A percentile compares a stretch with the other conserved stretches of the same genome.
Evolutionary conservation across 92 coral and sea anemone genomes (phyloP).

Genomic region (Siderastrea radians): DNA sequence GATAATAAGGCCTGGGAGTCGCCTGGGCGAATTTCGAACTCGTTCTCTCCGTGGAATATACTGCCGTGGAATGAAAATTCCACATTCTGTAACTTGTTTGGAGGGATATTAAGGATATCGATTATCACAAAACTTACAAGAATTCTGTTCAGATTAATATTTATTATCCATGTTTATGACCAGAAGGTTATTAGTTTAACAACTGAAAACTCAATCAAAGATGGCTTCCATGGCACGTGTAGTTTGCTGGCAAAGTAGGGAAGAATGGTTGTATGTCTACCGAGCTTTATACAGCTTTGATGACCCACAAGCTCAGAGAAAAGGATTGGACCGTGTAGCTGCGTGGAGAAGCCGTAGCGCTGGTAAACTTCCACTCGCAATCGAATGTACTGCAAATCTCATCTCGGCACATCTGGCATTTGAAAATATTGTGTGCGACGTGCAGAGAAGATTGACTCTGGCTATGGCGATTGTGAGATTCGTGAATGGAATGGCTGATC

Average conservation of each 20-base stretch:
- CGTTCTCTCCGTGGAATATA: no score
- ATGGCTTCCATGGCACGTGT: constrained; percentile 84
- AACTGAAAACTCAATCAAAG: background rate
- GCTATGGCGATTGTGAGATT: constrained; percentile 97
- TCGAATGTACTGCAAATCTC: constrained; percentile 90
- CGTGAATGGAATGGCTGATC: constrained; percentile 95
- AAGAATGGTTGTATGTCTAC: constrained; percentile 92
- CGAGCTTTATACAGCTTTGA: constrained; percentile 80
- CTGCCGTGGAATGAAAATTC: no score
- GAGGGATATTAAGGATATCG: background rate
- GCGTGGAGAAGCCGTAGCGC: constrained; percentile 96
- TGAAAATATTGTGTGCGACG: constrained; percentile 1
- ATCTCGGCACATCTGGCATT: constrained; percentile 73
- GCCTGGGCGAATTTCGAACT: no score
- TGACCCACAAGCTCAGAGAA: constrained; percentile 71
- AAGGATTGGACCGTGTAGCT: constrained; percentile 82
- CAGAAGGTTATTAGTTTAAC: background rate
- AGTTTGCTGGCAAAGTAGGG: constrained; percentile 87
- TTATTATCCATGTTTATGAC: background rate
- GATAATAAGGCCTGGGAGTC: background rate
- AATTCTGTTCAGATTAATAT: background rate
- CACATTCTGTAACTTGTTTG: background rate
- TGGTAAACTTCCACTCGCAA: constrained; percentile 88
- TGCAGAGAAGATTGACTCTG: constrained; percentile 60
- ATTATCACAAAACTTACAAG: background rate